Evolutionary conservation across 2,113 vertebrate species (phyloP), one percentile per base, ranked within the genome.

Genomic region (Taxidea taxus): DNA sequence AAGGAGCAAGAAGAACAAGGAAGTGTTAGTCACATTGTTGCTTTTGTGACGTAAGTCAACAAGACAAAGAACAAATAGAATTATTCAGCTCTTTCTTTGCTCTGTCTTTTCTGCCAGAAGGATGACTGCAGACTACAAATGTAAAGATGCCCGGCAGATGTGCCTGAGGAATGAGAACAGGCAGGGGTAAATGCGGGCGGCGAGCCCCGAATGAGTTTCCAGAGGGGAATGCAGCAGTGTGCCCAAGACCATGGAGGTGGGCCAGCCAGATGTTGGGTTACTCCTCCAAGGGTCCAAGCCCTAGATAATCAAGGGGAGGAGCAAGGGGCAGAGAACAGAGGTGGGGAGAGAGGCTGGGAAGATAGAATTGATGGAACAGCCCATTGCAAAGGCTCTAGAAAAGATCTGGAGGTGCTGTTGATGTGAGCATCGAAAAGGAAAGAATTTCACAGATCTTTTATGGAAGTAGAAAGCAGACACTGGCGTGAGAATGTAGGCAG

Each of bases 1-100:
- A 49, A 27, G 25, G 16, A 78, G 12, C 72, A 84, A 44, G 9
- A 84, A 68, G 51, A 89, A 49, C 64, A 54, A 70, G 82, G 44
- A 80, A 47, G 31, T 54, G 2, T 44, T 90, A 39, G 80, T 66
- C 42, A 68, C 62, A 23, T 87, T 80, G 87, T 87, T 85, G 68
- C 84, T 37, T 77, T 88, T 3, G 4, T 74, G 86, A 64, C 31
- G 42, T 87, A 56, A 62, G 25, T 49, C 54, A 87, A 87, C 18
- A 83, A 81, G 86, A 91, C 93, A 96, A 90, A 97, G 44, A 90
- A 37, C 66, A 83, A 58, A 89, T 6, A 64, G 70, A 92, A 81
- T 75, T 56, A 42, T 29, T 80, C 31, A 39, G 34, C n/a, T 85
- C 75, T 83, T 64, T 4, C 14, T 74, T 68, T 39, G 68, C 64